Evolutionary conservation across 1,140 invertebrate genomes (phyloP).

Genomic region (Macrocentrus cingulum): DNA sequence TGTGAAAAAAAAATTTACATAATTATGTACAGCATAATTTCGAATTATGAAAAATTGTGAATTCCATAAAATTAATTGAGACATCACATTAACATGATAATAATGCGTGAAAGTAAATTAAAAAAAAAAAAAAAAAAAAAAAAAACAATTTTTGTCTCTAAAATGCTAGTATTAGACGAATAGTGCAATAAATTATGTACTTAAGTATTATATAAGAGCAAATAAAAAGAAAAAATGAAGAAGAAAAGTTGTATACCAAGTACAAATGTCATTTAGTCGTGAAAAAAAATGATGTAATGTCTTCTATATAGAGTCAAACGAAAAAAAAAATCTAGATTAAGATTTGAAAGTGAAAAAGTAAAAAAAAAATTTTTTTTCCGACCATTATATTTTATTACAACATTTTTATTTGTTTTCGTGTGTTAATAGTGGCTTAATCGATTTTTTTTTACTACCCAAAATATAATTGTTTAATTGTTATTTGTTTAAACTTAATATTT

Average conservation of each 20-base stretch:
- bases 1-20: conserved; percentile 61
- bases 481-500: conserved; percentile 16
- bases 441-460: conserved; percentile 29
- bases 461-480: conserved; percentile 1
- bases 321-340: no score
- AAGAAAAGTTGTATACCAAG: conserved; percentile 31
- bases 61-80: no score
- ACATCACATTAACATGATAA: conserved; percentile 32
- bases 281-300: conserved; percentile 19
- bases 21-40: conserved; percentile 9
- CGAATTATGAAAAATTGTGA: no score
- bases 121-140: conserved; percentile 24
- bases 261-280: conserved; percentile 35
- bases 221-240: conserved; percentile 27
- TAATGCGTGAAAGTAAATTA: conserved; percentile 16
- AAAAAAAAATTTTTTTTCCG: conserved; percentile 14
- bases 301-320: conserved; percentile 11
- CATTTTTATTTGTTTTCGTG: no score
- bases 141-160: conserved; percentile 20
- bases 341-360: conserved; percentile 22
- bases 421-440: conserved; percentile 21
- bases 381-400: conserved; percentile 19
- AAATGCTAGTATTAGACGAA: conserved; percentile 29
- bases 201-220: conserved; percentile 33
- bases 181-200: conserved; percentile 49